Evolutionary conservation across 2,888 invertebrate species (phyloP), one percentile per base, ranked within the genome.

Genomic region (Trissoscelio sp.): DNA sequence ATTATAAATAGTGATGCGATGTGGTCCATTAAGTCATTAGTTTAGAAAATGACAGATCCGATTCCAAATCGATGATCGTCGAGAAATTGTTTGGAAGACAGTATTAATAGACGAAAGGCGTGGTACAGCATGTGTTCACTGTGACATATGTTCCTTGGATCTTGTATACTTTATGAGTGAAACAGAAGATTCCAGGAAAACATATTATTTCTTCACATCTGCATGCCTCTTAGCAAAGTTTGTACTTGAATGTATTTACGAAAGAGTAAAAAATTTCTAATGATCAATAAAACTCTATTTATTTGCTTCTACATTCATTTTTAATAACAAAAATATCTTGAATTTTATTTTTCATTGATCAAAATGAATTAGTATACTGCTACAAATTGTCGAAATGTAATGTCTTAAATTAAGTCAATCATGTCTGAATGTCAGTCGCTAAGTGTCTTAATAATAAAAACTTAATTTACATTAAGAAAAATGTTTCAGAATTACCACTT

Each of bases 101-200:
- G 75, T 82, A 82, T 82, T 82, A 79, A 82, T 82, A 82, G 82
- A 82, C 22, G 46, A 20, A 79, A 75, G 74, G 82, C 82, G 82
- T 69, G 72, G 82, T 79, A 75, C 58, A 64, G 77, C 78, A 79
- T 79, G 37, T 78, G 78, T 58, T 58, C 22, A n/a, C 4, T 70
- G 62, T 81, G 73, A 78, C 78, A 81, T 55, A 77, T 78, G 81
- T 74, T 81, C 31, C 11, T 37, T 20, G 14, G 60, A 53, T 80
- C 55, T 67, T 57, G 70, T 75, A 44, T 70, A 62, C 60, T 69
- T 74, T 74, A 44, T 74, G 60, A 74, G 69, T 28, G 74, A 70
- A 80, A 70, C 66, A 57, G 58, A 20, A 44, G 58, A 72, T 77
- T 81, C 67, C 55, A 22, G 46, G 72, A 81, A 81, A 7, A 48